phyloP scores from a whole-genome alignment of 1,140 invertebrate genomes.

The Drosophila paulistorum region DNA sequence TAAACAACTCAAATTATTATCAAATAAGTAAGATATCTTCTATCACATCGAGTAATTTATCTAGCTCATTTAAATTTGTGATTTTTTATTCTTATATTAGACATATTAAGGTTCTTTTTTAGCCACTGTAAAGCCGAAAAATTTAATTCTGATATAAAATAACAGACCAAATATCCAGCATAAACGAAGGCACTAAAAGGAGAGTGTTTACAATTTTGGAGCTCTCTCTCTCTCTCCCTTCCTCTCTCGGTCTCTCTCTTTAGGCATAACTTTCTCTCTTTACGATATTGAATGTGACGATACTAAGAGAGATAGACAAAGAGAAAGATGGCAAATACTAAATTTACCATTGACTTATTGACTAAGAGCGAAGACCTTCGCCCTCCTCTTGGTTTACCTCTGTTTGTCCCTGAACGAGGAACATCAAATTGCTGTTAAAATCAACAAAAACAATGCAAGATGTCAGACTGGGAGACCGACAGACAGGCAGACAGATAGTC shows the following conservation, averaged over 20 bases:
- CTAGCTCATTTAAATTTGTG: not conserved
- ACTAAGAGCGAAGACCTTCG: not conserved
- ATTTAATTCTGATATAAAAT: constrained; percentile 3
- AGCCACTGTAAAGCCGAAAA: not conserved
- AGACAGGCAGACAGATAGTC: constrained; percentile 9
- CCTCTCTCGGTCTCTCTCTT: not conserved
- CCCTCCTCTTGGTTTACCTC: constrained; percentile 6
- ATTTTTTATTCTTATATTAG: not conserved
- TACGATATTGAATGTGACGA: not conserved
- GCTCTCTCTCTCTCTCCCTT: not conserved
- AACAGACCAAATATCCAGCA: not conserved
- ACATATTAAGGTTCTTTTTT: not conserved
- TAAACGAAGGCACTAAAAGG: constrained; percentile 8
- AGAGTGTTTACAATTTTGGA: not conserved
- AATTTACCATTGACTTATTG: constrained; percentile 17
- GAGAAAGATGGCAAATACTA: not conserved
- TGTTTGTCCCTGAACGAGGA: constrained; percentile 3
- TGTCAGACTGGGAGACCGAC: constrained; percentile 30
- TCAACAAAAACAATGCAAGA: constrained; percentile 46
- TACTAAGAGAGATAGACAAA: constrained; percentile 1
- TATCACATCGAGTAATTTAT: not conserved
- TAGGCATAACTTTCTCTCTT: not conserved
- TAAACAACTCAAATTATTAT: not conserved
- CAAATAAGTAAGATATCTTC: not conserved
- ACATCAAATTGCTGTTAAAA: constrained; percentile 22